A percentile compares a stretch with the other conserved stretches of the same genome.
phyloP scores from a whole-genome alignment of 92 coral and sea anemone species.

The Montipora capitata region DNA sequence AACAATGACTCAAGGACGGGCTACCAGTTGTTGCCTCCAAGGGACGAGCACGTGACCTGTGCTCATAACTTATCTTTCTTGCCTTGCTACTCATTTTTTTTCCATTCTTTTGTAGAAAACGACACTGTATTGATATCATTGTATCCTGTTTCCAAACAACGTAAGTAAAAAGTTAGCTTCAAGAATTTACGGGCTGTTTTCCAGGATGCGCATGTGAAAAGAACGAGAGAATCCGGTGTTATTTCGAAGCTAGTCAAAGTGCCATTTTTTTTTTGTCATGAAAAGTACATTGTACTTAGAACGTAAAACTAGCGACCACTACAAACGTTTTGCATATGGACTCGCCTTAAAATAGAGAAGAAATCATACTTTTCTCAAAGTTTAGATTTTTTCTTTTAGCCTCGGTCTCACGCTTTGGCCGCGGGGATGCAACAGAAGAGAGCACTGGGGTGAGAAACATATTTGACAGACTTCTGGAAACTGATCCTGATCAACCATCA shows the following conservation, averaged over 20 bases:
- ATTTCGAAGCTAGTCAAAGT: too few species aligned
- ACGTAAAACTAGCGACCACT: too few species aligned
- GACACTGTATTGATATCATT: constrained; percentile 47
- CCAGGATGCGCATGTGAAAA: background rate
- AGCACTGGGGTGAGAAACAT: constrained; percentile 60
- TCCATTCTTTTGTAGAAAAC: constrained; percentile 11
- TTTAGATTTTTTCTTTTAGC: constrained; percentile 34
- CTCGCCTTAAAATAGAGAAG: too few species aligned
- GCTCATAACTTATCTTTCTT: background rate
- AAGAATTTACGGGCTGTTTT: background rate
- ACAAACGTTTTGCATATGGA: too few species aligned
- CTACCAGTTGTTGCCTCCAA: too few species aligned
- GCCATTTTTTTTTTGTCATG: too few species aligned
- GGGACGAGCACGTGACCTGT: too few species aligned
- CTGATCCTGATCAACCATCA: constrained; percentile 92
- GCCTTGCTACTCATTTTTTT: background rate
- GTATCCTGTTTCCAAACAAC: constrained; percentile 46
- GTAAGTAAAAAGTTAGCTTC: constrained; percentile 39
- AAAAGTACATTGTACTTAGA: too few species aligned
- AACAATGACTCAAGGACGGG: too few species aligned
- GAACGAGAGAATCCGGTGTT: too few species aligned
- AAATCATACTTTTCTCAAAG: too few species aligned
- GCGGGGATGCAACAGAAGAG: constrained; percentile 85
- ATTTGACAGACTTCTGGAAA: constrained; percentile 82
- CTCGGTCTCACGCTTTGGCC: constrained; percentile 86